Evolutionary conservation across 2,797 vertebrate genomes (phyloP).

Genomic region (Acipenser ruthenus): DNA sequence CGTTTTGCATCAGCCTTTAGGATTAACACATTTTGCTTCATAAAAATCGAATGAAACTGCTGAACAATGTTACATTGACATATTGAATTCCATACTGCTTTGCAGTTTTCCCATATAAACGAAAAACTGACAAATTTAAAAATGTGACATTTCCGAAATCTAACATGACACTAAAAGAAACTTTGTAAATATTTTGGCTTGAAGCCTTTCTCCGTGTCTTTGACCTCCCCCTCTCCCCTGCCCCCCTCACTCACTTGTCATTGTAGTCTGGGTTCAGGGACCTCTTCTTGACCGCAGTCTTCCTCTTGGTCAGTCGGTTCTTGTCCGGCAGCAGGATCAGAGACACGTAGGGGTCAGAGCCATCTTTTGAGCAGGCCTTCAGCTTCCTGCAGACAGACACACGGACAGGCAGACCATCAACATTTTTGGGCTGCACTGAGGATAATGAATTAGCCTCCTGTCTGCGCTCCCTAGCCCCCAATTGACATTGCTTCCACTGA

Average conservation of each 20-base stretch:
- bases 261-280: conserved; percentile 81
- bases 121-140: too few relatives aligned
- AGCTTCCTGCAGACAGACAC: conserved; percentile 52
- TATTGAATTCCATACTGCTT: not conserved
- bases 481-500: not conserved
- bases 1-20: not conserved
- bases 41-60: too few relatives aligned
- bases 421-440: too few relatives aligned
- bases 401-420: not conserved
- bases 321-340: conserved; percentile 82
- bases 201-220: too few relatives aligned
- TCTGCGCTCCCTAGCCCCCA: too few relatives aligned
- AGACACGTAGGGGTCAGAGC: conserved; percentile 76
- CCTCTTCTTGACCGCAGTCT: conserved; percentile 74
- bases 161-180: too few relatives aligned
- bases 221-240: not conserved
- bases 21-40: not conserved
- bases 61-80: not conserved
- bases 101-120: not conserved
- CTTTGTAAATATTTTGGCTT: not conserved
- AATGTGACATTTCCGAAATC: too few relatives aligned
- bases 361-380: conserved; percentile 64
- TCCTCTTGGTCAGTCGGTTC: conserved; percentile 75
- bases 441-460: too few relatives aligned
- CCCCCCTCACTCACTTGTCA: conserved; percentile 58